A percentile compares a stretch with the other conserved stretches of the same genome.
Evolutionary conservation across 2,797 vertebrate genomes (phyloP).

Genomic region (Pogoniulus pusillus): DNA sequence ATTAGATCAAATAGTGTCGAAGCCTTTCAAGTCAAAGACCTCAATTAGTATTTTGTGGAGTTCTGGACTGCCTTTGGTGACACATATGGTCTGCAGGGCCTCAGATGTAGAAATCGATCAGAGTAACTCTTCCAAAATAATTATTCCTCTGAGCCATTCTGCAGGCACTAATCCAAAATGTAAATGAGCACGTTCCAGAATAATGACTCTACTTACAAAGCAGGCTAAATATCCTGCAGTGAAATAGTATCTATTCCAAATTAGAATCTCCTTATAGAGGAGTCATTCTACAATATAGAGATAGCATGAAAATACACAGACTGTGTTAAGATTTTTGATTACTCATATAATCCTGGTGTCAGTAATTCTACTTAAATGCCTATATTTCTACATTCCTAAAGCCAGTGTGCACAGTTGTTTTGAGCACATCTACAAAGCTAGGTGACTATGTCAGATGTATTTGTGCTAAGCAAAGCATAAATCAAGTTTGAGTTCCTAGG

Average conservation of each 20-base stretch:
- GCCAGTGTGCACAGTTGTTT: neutral
- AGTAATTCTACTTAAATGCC: constrained; percentile 17
- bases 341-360: neutral
- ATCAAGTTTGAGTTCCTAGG: neutral
- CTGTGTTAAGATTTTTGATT: constrained; percentile 37
- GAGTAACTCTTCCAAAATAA: constrained; percentile 42
- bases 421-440: neutral
- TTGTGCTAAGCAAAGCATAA: constrained; percentile 5
- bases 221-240: constrained; percentile 24
- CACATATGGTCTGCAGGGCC: neutral
- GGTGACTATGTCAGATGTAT: neutral
- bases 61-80: constrained; percentile 7
- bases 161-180: constrained; percentile 45
- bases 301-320: neutral
- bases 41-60: neutral
- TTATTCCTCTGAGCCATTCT: constrained; percentile 25
- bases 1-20: neutral
- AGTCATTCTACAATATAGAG: neutral
- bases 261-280: neutral
- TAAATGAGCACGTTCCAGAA: constrained; percentile 36
- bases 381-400: neutral
- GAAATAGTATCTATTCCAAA: constrained; percentile 26
- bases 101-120: constrained; percentile 44
- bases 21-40: neutral
- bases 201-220: constrained; percentile 28